Base-by-base conservation (phyloP, 1,140 invertebrate species). In the Drosophila baimaii region DNA sequence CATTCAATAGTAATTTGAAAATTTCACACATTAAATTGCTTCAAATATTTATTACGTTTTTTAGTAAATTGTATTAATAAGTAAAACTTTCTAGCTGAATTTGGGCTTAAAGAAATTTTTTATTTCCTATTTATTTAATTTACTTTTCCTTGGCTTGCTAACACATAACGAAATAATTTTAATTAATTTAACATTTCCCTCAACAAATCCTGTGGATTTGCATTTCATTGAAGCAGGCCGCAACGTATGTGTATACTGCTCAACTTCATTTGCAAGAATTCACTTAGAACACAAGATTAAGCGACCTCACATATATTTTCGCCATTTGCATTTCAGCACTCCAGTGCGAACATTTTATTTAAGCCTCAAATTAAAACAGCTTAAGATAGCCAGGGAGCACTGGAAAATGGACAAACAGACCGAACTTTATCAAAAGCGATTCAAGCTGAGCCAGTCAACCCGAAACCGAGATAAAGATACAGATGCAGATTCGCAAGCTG, bases 281-380 rank as follows among this genome's bases (percentile, higher is more conserved):
- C 15, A 5, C 21, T 58, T 41, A 27, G 13, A 13, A 23, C 19
- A 37, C 33, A 47, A 39, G 64, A 71, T 71, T 46, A 69, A 52
- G 46, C 21, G 49, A 31, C 19, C 19, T 17, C 29, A 19, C 49
- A 46, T 27, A 65, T 52, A 61, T 13, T 15, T n/a, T 39, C 23
- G n/a, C 29, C 31, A 57, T 47, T 71, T 39, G 66, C 43, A 8
- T 29, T 47, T 71, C 33, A 39, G 27, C 69, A 49, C 52, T 58
- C 25, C 46, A n/a, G 41, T 71, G 27, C 43, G 43, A 57, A 71
- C 52, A 72, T 58, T 71, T 41, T 39, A 58, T 72, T 71, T 58
- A 72, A 72, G 54, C 52, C 35, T 29, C 65, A 72, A 72, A 71
- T 72, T 71, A 71, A 72, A 58, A 58, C 25, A 43, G 62, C 65